phyloP scores from a whole-genome alignment of 2,888 invertebrate species.

The Scaptodrosophila latifasciaeformis region DNA sequence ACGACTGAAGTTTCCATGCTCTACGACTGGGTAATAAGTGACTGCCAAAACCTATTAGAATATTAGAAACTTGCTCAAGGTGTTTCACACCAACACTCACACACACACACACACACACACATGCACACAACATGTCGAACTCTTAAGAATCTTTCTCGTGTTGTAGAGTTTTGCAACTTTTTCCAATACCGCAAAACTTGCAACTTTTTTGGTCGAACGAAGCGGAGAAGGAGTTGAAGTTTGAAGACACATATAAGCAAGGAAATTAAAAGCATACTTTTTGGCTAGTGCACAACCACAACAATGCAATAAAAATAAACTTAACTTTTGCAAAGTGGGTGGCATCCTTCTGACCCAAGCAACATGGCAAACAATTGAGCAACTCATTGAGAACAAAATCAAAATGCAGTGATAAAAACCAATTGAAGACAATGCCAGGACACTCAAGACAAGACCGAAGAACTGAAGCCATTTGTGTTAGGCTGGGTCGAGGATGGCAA shows the following conservation, averaged over 20 bases:
- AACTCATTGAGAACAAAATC: conserved; percentile 62
- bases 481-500: background rate
- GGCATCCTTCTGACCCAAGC: conserved; percentile 18
- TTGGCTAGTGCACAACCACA: conserved; percentile 32
- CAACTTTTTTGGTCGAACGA: conserved; percentile 16
- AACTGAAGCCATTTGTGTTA: too few species aligned
- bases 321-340: conserved; percentile 27
- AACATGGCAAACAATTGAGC: conserved; percentile 63
- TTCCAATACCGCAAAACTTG: too few species aligned
- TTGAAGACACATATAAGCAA: conserved; percentile 24
- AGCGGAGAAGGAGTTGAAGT: conserved; percentile 10
- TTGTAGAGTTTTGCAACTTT: too few species aligned
- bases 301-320: conserved; percentile 60
- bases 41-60: too few species aligned
- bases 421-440: conserved; percentile 36
- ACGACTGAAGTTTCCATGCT: too few species aligned
- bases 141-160: too few species aligned
- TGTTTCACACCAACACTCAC: too few species aligned
- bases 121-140: too few species aligned
- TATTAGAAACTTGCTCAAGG: too few species aligned
- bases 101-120: too few species aligned
- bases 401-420: conserved; percentile 64
- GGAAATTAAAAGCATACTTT: conserved; percentile 44
- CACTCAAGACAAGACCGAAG: background rate
- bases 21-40: too few species aligned